Base-by-base conservation (phyloP, 2,797 vertebrate genomes). In the Enteromius viviparus region DNA sequence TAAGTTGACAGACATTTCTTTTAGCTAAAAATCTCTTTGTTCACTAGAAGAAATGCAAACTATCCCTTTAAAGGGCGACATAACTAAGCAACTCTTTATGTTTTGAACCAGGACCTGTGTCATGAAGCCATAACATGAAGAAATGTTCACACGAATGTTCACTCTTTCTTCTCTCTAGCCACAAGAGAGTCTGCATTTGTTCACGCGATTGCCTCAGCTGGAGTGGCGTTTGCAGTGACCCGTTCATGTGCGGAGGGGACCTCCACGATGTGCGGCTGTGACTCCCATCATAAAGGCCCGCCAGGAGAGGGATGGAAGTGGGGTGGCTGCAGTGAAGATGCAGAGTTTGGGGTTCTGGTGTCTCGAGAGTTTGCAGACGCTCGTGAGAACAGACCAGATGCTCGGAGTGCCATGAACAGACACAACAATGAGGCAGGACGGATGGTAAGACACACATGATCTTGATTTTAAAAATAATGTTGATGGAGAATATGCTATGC, bases 401-500 rank as follows among this genome's bases (percentile, higher is more conserved):
- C 98, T 1, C 97, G 98, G 2, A 99, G 98, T 0, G 98, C 98
- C 2, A 99, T 99, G 98, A 99, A 99, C 92, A 94, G 98, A 37
- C 98, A 99, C 94, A 99, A 99, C 95, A 99, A 99, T 0, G 98
- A 99, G 88, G 98, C 98, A 0, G 98, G 98, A 34, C 96, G 98
- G 89, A 96, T 96, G 88, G 98, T 99, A 92, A 92, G 87, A 55
- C 4, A 53, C 11, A 12, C 15, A 8, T 40, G 12, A 37, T 65
- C 40, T 32, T 45, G 26, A 76, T 29, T 62, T 9, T 2, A 62
- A 60, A 60, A 47, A 7, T 1, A 4, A 76, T 29, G 9, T 12
- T 62, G 74, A 40, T 42, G 9, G 8, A 40, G 11, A n/a, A 12
- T 40, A 40, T n/a, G n/a, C n/a, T n/a, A n/a, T n/a, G n/a, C n/a